A percentile compares a stretch with the other conserved stretches of the same genome.
Evolutionary conservation across 2,888 invertebrate genomes (phyloP).

Genomic region (Gastrophysa polygoni): DNA sequence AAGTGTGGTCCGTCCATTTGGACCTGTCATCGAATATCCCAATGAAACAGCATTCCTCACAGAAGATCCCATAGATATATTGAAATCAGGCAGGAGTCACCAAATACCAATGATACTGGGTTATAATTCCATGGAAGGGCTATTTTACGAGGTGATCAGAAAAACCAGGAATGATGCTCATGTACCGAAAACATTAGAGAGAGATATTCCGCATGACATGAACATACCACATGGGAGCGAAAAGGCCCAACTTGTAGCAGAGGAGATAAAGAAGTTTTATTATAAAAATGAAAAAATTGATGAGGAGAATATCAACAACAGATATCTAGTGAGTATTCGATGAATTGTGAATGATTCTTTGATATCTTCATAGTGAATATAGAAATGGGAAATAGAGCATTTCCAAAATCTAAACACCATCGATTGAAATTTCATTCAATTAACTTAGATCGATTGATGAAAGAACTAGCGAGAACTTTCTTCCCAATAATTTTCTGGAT

Average conservation of each 20-base stretch:
- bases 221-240: slow-evolving; percentile 41
- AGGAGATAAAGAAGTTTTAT: slow-evolving; percentile 56
- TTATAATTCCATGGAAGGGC: slow-evolving; percentile 52
- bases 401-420: too few relatives aligned
- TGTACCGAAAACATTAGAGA: slow-evolving; percentile 41
- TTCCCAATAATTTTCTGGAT: too few relatives aligned
- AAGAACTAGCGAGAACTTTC: too few relatives aligned
- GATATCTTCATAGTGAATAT: too few relatives aligned
- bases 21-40: slow-evolving; percentile 45
- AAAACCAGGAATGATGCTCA: slow-evolving; percentile 35
- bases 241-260: slow-evolving; percentile 50
- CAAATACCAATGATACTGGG: slow-evolving; percentile 56
- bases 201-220: slow-evolving; percentile 44
- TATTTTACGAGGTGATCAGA: slow-evolving; percentile 48
- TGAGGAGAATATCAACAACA: slow-evolving; percentile 53
- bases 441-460: too few relatives aligned
- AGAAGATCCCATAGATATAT: slow-evolving; percentile 49
- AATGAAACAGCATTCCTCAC: slow-evolving; percentile 47
- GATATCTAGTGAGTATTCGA: slow-evolving; percentile 47
- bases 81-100: slow-evolving; percentile 48
- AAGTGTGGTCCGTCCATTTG: slow-evolving; percentile 39
- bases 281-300: slow-evolving; percentile 57
- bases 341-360: too few relatives aligned
- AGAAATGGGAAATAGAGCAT: too few relatives aligned
- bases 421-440: too few relatives aligned